Evolutionary conservation across 2,888 invertebrate species (phyloP).

Genomic region (Labia minor): DNA sequence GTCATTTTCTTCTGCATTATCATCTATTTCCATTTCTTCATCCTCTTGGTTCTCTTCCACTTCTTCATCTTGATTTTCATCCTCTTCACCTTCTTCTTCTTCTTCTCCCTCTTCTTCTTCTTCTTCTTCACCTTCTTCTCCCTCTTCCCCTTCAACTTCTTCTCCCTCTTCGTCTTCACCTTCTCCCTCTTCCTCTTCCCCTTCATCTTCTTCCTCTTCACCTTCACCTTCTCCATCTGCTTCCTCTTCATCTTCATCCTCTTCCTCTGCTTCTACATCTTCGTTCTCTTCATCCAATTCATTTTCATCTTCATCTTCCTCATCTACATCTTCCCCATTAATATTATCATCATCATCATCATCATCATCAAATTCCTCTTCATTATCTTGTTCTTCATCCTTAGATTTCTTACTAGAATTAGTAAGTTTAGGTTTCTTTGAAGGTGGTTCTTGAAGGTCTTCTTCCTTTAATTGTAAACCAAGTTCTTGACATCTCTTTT

Average conservation of each 20-base stretch:
- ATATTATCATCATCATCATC: conserved; percentile 28
- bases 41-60: not conserved
- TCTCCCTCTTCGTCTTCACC: not conserved
- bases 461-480: conserved; percentile 42
- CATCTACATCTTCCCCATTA: conserved; percentile 21
- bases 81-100: not conserved
- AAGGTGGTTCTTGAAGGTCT: conserved; percentile 16
- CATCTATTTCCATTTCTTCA: not conserved
- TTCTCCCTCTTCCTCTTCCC: not conserved
- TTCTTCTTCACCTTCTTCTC: conserved; percentile 8
- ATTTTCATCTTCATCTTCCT: conserved; percentile 23
- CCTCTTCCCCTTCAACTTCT: not conserved
- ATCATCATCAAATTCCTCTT: conserved; percentile 22
- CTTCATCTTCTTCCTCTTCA: conserved; percentile 7
- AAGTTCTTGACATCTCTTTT: conserved; percentile 57
- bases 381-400: conserved; percentile 30
- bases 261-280: not conserved
- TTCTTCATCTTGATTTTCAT: conserved; percentile 1
- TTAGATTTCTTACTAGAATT: conserved; percentile 27
- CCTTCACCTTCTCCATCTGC: not conserved
- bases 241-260: not conserved
- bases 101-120: not conserved
- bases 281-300: not conserved
- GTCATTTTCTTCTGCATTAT: conserved; percentile 15
- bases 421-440: conserved; percentile 18